Base-by-base conservation (phyloP, 2,888 invertebrate genomes). In the Athalia circularis region DNA sequence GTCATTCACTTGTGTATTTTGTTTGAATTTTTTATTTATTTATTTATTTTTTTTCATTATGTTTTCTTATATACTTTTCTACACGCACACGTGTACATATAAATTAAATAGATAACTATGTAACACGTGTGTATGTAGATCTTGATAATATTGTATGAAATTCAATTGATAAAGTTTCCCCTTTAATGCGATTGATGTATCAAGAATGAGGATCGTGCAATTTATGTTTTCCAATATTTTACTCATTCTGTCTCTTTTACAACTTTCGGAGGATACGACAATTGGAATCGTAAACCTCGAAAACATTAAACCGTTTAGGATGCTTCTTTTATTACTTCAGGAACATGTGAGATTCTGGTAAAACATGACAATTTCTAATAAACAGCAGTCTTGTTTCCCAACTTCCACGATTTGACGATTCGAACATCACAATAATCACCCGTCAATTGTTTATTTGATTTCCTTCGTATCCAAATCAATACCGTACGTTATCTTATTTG, bases 301-400 rank as follows among this genome's bases (percentile, higher is more conserved):
- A 88, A 90, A 89, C 89, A 88, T 87, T 86, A 88, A 88, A 89
- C 88, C 88, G 84, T 81, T 77, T 79, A 78, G 79, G 70, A 77
- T 65, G 43, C 43, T 67, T 70, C 76, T 48, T 3, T 29, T 62
- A 29, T 29, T 7, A 64, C 9, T 59, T 72, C 47, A 70, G 45
- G 50, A 57, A 47, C 7, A 47, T 70, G 7, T 13, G 52, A 45
- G 59, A 59, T 61, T 72, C 72, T 72, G 47, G 47, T 59, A 13
- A 13, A 59, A 72, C 52, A 43, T 57, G 72, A 59, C 72, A 72
- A 77, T 79, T 81, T 82, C 80, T 82, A 81, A 83, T 80, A 82
- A 80, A 80, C 83, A 85, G 82, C 84, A 83, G 84, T 83, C 82
- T 72, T 72, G 15, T 59, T 13, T 72, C 45, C 43, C 29, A 29